A percentile compares a stretch with the other conserved stretches of the same genome.
These are phyloP conservation scores for Hypolimnas misippus DNA, from an alignment of 2,888 invertebrate genomes.

Conservation along the genomic window DNA sequence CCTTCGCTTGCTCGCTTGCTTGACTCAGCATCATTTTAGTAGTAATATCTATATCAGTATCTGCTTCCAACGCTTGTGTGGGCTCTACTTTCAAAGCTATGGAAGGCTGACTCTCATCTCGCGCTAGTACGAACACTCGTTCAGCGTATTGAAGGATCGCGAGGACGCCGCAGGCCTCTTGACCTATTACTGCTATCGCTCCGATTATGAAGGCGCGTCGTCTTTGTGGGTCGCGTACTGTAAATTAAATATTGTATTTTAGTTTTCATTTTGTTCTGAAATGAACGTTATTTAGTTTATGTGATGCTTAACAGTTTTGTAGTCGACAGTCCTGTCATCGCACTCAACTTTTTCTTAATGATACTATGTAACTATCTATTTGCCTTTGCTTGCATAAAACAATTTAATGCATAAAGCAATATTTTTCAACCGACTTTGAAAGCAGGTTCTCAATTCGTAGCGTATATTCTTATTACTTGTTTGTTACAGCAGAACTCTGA, in stretches of 20 bases:
- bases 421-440: no score
- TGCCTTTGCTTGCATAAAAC: no score
- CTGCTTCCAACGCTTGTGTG: not conserved
- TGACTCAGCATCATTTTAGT: not conserved
- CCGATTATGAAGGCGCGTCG: conserved; percentile 60
- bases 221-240: conserved; percentile 57
- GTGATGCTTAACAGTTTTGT: no score
- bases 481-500: no score
- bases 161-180: conserved; percentile 67
- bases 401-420: no score
- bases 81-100: not conserved
- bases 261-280: no score
- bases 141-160: conserved; percentile 71
- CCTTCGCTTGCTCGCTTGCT: not conserved
- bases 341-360: no score
- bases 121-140: conserved; percentile 62
- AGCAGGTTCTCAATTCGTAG: no score
- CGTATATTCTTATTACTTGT: no score
- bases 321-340: no score
- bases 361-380: no score
- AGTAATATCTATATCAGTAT: not conserved
- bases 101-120: conserved; percentile 35
- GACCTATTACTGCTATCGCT: conserved; percentile 60
- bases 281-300: no score
- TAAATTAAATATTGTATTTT: conserved; percentile 3